Base-by-base conservation (phyloP, 2,113 vertebrate species). In the Oxygymnocypris stewartii region DNA sequence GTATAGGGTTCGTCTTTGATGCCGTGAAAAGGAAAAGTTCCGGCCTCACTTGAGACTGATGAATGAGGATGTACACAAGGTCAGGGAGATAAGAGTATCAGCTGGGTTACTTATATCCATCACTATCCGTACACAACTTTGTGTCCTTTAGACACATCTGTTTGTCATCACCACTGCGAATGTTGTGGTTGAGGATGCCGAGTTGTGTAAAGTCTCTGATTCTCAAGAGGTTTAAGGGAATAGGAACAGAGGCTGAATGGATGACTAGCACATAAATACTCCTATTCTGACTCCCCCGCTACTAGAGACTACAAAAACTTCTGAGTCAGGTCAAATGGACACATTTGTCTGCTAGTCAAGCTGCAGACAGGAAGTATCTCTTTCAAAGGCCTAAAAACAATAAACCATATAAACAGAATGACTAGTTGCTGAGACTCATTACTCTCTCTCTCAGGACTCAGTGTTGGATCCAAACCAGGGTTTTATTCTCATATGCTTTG, bases 361-460 rank as follows among this genome's bases (percentile, higher is more conserved):
- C 86, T 79, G 82, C 20, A 88, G 86, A 82, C 90, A 91, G 91
- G 88, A 92, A 87, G 88, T 87, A 75, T 79, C 86, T 44, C 87
- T 86, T 92, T 92, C 90, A 93, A 93, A 93, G 84, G 35, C 51
- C 80, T 65, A 84, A 79, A 28, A 59, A 88, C 89, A 89, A 93
- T 90, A 93, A 93, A 93, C 92, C 90, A 40, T 51, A 87, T 79
- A 87, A 86, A 79, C 86, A 78, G 84, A 84, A 89, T 61, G 84
- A 85, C 82, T 73, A 86, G n/a, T 14, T 44, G 61, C 71, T 28
- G 18, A 85, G 61, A 85, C 78, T 51, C 81, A 54, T 88, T 85
- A 77, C 84, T 80, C 67, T 51, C 35, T 84, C 35, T 49, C 67
- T 86, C 79, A 83, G 7, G 65, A 61, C 76, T 35, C 61, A 23